Conservation (phyloP, 2,113 vertebrate species). For the Cochlearius cochlearius region DNA sequence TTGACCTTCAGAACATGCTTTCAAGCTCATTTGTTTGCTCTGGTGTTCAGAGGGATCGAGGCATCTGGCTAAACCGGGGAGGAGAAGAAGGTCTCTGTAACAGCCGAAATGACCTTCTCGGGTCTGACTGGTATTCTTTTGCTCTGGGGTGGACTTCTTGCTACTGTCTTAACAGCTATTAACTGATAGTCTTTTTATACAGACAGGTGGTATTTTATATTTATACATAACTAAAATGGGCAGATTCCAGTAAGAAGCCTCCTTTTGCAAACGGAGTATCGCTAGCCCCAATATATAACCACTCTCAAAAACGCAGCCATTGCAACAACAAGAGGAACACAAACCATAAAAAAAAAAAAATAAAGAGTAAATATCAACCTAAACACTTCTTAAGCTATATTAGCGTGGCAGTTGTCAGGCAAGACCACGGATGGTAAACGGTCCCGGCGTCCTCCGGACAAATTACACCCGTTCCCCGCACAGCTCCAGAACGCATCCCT, state of each 20-base stretch:
- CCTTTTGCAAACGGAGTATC: not conserved
- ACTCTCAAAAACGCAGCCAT: not conserved
- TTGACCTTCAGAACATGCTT: not conserved
- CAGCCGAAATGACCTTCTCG: not conserved
- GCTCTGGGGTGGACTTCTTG: not conserved
- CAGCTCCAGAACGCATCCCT: not conserved
- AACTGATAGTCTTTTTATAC: not conserved
- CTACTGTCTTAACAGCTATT: not conserved
- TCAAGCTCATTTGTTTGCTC: not conserved
- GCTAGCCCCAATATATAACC: not conserved
- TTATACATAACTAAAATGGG: not conserved
- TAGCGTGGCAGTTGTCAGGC: not conserved
- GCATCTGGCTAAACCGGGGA: not conserved
- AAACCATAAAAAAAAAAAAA: not conserved
- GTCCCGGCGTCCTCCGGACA: not conserved
- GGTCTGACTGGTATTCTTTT: not conserved
- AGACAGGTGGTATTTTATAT: not conserved
- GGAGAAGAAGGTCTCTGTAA: not conserved
- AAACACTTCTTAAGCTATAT: not conserved
- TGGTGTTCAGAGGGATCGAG: not conserved
- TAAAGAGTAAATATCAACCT: not conserved
- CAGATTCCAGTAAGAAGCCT: not conserved
- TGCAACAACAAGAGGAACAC: not conserved
- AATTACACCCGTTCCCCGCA: not conserved
- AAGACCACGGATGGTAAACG: fast-evolving